Base-by-base conservation (phyloP, 2,113 vertebrate genomes). In the Australoheros scitulus region DNA sequence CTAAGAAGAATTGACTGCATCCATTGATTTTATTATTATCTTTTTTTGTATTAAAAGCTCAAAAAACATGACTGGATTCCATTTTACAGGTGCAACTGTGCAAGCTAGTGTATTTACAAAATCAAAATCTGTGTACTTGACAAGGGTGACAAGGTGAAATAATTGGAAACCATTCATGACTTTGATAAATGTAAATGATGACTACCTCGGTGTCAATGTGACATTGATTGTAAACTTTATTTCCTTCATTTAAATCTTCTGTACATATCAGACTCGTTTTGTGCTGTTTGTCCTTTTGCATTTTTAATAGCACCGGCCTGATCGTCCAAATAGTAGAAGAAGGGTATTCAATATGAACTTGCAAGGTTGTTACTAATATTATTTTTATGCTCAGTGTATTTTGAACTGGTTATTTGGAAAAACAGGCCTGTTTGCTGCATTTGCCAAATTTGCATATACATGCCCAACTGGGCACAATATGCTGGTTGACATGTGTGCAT, bases 151-250 rank as follows among this genome's bases (percentile, higher is more conserved):
- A 29, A 80, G 47, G 5, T 57, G 2, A 61, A 55, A 79, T 63
- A 29, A 38, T 64, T 6, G 52, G 68, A 63, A 63, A 29, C 20
- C 18, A 57, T 58, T 61, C 63, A 14, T 76, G 36, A 59, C 61
- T 59, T 38, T 50, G 38, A 72, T 80, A 4, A 50, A 6, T 61
- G 50, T 55, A 72, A 52, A 8, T 52, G 68, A 32, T 58, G 38
- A 77, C 77, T 85, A 87, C 80, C 80, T 88, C 10, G 57, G 32
- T 75, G 32, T 8, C 34, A 78, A 24, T 47, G 75, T 81, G 78
- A 63, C 20, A 43, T 75, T 26, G 47, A 32, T 29, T 29, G 11
- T 20, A 58, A n/a, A 10, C 4, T 60, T 84, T n/a, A 32, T 86
- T 77, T 77, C 24, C 14, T 52, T 52, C 17, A 52, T 70, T 3